Conservation (phyloP, 1,140 invertebrate genomes). For the Zophobas atratus region DNA sequence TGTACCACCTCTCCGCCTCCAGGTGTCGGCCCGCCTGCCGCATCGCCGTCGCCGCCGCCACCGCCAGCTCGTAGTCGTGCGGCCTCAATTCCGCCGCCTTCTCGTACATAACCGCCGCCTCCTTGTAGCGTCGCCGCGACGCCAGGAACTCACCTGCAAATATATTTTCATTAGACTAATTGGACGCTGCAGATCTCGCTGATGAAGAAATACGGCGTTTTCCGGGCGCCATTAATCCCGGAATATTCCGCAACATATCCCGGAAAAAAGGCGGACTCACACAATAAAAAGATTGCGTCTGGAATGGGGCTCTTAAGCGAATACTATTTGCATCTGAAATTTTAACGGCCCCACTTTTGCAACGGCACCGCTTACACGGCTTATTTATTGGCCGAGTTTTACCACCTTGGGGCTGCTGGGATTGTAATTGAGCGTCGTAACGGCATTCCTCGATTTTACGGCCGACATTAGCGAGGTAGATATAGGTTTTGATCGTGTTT, state of each 20-base stretch:
- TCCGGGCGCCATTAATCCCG: conserved; percentile 11
- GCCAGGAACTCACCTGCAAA: conserved; percentile 88
- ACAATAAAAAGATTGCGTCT: conserved; percentile 53
- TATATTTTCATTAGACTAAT: conserved; percentile 57
- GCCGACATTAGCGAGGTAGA: conserved; percentile 15
- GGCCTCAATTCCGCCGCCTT: conserved; percentile 83
- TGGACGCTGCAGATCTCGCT: conserved; percentile 32
- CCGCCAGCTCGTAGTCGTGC: conserved; percentile 85
- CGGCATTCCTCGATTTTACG: conserved; percentile 30
- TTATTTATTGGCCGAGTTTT: conserved; percentile 40
- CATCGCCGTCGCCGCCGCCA: conserved; percentile 89
- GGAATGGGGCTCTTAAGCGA: conserved; percentile 56
- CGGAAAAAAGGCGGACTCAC: conserved; percentile 48
- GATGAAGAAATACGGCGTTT: conserved; percentile 32
- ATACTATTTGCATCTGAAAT: conserved; percentile 58
- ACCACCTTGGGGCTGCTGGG: conserved; percentile 23
- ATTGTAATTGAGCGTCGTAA: conserved; percentile 28
- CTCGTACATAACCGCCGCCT: conserved; percentile 87
- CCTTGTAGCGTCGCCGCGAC: conserved; percentile 81
- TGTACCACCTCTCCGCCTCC: conserved; percentile 89
- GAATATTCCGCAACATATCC: conserved; percentile 45
- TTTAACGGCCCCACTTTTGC: conserved; percentile 52
- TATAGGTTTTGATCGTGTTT: conserved; percentile 31
- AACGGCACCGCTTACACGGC: conserved; percentile 25
- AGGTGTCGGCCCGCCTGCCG: conserved; percentile 82